phyloP scores from a whole-genome alignment of 2,113 vertebrate species.

The Nymphicus hollandicus region DNA sequence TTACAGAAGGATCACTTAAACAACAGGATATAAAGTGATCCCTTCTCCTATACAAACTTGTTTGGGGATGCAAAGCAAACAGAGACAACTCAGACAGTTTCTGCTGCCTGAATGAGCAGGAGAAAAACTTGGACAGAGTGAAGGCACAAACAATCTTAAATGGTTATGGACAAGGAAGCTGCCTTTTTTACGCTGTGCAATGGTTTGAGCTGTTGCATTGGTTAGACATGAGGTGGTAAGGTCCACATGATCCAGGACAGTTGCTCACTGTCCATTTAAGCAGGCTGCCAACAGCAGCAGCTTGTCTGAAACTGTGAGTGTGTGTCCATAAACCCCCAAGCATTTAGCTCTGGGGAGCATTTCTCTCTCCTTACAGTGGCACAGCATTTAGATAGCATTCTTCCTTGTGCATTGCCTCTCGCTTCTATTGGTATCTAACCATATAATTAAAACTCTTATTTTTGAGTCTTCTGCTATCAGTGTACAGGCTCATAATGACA shows the following conservation, averaged over 20 bases:
- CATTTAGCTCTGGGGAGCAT: background rate
- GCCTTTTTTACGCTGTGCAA: background rate
- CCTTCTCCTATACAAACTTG: background rate
- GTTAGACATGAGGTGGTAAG: background rate
- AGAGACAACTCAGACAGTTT: background rate
- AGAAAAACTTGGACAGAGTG: background rate
- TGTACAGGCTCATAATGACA: background rate
- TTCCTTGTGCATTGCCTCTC: background rate
- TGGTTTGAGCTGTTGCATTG: background rate
- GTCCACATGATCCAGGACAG: background rate
- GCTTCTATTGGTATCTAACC: background rate
- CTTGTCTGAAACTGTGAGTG: background rate
- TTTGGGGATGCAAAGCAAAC: background rate
- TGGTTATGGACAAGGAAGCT: background rate
- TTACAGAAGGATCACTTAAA: background rate
- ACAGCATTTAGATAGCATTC: background rate
- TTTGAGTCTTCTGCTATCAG: background rate
- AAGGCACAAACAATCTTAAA: background rate
- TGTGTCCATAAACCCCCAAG: background rate
- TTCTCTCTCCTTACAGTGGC: background rate
- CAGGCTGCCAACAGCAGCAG: background rate
- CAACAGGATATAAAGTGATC: background rate
- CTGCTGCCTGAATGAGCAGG: background rate
- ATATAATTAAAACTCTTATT: background rate
- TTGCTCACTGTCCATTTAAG: background rate